phyloP scores from a whole-genome alignment of 1,140 invertebrate genomes.

The Meloidogyne exigua region DNA sequence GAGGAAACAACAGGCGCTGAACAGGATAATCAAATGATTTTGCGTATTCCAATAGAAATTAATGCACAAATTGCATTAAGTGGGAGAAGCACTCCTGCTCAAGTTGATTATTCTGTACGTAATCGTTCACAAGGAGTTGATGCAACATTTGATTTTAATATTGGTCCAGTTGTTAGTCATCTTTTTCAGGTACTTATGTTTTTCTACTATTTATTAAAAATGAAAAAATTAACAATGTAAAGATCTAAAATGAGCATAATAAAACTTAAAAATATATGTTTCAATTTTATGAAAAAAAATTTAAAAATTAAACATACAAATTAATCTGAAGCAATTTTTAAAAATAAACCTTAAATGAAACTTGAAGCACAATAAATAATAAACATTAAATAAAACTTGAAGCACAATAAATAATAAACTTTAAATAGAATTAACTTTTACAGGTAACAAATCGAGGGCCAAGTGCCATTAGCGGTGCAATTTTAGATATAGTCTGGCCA shows the following conservation, averaged over 20 bases:
- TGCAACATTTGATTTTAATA: conserved; percentile 58
- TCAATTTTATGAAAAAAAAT: too few relatives aligned
- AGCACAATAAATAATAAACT: not conserved
- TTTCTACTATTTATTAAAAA: too few relatives aligned
- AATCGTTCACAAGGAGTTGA: conserved; percentile 51
- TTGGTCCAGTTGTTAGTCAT: conserved; percentile 62
- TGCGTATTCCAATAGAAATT: conserved; percentile 57
- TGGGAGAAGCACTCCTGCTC: conserved; percentile 20
- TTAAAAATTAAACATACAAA: not conserved
- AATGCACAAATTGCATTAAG: conserved; percentile 52
- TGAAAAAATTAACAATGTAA: too few relatives aligned
- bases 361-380: too few relatives aligned
- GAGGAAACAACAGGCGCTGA: conserved; percentile 46
- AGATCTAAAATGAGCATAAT: too few relatives aligned
- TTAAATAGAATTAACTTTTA: not conserved
- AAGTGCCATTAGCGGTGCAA: conserved; percentile 55
- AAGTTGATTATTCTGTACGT: conserved; percentile 45
- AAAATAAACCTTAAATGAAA: not conserved
- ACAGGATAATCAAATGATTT: conserved; percentile 52
- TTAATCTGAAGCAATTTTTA: not conserved
- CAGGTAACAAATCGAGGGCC: conserved; percentile 58
- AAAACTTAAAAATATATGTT: too few relatives aligned
- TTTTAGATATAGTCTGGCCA: conserved; percentile 62
- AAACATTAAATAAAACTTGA: too few relatives aligned
- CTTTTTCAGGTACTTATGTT: conserved; percentile 49